Evolutionary conservation across 2,797 vertebrate genomes (phyloP), one percentile per base, ranked within the genome.

Genomic region (Pangasius sanitwongsei): DNA sequence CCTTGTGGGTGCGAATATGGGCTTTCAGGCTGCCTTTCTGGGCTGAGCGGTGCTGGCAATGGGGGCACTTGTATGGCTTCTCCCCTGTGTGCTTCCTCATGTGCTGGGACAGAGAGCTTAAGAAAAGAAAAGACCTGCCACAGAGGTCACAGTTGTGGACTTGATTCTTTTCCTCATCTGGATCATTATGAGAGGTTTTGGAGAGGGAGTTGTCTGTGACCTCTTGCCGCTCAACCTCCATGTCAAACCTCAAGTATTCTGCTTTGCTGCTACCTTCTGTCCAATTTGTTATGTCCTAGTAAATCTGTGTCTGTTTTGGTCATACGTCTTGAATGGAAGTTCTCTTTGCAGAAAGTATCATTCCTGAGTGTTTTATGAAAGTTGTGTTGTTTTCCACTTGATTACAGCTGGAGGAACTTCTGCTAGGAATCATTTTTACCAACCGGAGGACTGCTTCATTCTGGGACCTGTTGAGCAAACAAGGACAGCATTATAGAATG

Each of bases 1-100:
- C 96, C 92, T 98, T 98, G 93, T 99, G 99, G 94, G 97, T 97
- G 77, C 99, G 97, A 81, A 99, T 96, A 92, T 99, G 99, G 87
- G 97, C 97, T 95, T 99, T 99, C 85, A 99, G 94, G 89, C 97
- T 98, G 89, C 99, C 99, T 93, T 99, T 99, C 93, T 99, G 99
- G 50, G 98, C 98, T 4, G 98, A 97, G 92, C 98, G 95, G 94
- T 99, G 97, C 90, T 98, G 98, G 4, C 99, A 99, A 94, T 99
- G 98, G 70, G 98, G 98, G 90, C 99, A 99, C 94, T 99, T 98
- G 95, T 99, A 99, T 25, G 98, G 98, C 93, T 99, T 99, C 94
- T 99, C 98, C 8, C 97, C 96, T 0, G 98, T 99, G 96, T 99
- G 99, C 91, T 98, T 97, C 87, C 98, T 97, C 98, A 99, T 99